Evolutionary conservation across 2,113 vertebrate species (phyloP).

Genomic region (Athene noctua): DNA sequence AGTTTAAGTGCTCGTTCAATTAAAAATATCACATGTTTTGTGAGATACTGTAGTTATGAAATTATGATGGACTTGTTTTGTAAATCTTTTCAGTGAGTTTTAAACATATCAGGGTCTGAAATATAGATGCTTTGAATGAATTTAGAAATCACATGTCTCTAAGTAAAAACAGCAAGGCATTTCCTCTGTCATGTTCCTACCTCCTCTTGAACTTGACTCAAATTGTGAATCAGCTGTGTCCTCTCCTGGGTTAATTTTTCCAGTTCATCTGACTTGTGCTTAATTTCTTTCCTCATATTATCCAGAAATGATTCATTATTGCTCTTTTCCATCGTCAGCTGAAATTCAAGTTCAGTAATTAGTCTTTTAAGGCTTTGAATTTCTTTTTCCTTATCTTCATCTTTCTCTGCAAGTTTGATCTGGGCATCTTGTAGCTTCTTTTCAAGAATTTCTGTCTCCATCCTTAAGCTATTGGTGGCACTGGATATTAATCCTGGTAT

Average conservation of each 20-base stretch:
- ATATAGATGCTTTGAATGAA: not conserved
- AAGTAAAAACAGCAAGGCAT: not conserved
- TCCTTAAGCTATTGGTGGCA: constrained; percentile 70
- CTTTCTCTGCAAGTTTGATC: constrained; percentile 63
- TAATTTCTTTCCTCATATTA: constrained; percentile 72
- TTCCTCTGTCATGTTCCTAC: constrained; percentile 62
- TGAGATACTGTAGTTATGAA: not conserved
- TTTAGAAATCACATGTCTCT: not conserved
- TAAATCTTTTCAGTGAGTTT: not conserved
- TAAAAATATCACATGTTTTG: not conserved
- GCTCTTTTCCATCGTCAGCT: constrained; percentile 74
- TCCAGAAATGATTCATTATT: constrained; percentile 60
- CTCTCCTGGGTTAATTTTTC: constrained; percentile 72
- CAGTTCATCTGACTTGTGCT: constrained; percentile 78
- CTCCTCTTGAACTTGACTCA: constrained; percentile 79
- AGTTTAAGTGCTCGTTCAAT: not conserved
- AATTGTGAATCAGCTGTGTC: constrained; percentile 71
- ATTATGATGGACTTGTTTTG: not conserved
- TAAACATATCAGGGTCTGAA: not conserved
- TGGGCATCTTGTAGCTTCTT: constrained; percentile 69
- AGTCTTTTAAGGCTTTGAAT: constrained; percentile 66
- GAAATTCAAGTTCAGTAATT: constrained; percentile 68
- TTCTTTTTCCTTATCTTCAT: constrained; percentile 72
- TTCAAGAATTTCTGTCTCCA: constrained; percentile 71
- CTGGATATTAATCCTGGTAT: constrained; percentile 73